Evolutionary conservation across 2,888 invertebrate genomes (phyloP), one percentile per base, ranked within the genome.

Genomic region (Drosophila mimica): DNA sequence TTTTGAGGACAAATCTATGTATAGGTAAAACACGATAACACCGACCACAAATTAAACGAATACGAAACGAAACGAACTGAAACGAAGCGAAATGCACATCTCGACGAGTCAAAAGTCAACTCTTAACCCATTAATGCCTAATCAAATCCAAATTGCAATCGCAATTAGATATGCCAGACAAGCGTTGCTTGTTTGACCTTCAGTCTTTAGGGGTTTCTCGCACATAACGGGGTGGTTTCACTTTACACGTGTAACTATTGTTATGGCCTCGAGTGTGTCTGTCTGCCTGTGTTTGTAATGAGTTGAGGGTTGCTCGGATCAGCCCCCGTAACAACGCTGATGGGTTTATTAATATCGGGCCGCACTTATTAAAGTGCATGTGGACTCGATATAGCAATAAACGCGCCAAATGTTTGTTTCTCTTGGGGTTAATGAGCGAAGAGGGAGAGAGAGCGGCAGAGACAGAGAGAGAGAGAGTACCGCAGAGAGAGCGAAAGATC

Each of bases 61-160:
- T 15, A n/a, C 30, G 13, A 4, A 51, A 25, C 25, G 25, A 25
- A 7, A 43, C 11, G 20, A 20, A 43, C 4, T 5, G 33, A 31
- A 38, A 46, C 20, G 36, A 36, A 46, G 20, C 38, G 15, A 59
- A 59, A 62, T 46, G 33, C 52, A 48, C 59, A 70, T 74, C 67
- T 40, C 36, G 43, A 57, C 20, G 36, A 63, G 76, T 69, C 81
- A 87, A 76, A 81, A 86, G 76, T 80, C 76, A 75, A 71, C 53
- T 70, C 82, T 89, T 85, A 85, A 85, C 84, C 88, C 84, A 85
- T 89, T 85, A 85, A 87, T 70, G 85, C 63, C 80, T 80, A 89
- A 85, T 89, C 82, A 85, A 82, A 79, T 68, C 77, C 56, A 80
- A 82, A 84, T 84, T 62, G 46, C 46, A 46, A 46, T 56, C 8